Evolutionary conservation across 2,888 invertebrate species (phyloP), one percentile per base, ranked within the genome.

Genomic region (Drosophila pseudotakahashii): DNA sequence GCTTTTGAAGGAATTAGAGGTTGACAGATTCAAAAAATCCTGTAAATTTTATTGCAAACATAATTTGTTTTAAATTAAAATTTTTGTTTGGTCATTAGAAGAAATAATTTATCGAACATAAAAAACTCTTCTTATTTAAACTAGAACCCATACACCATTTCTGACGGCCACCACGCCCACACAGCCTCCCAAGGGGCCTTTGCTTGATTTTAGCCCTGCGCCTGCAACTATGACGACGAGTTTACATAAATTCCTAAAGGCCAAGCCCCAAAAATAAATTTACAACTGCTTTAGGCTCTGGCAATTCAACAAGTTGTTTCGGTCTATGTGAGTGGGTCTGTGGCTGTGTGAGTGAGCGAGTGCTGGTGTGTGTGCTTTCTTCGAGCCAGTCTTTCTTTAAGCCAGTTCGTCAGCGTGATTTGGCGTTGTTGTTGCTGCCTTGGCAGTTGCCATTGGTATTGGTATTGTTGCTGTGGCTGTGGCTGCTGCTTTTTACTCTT

Each of bases 331-430:
- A 14, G 14, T 47, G 26, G 26, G 5, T 26, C 26, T 26, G 47
- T 23, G 42, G 16, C 11, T 42, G 16, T 44, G n/a, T n/a, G 11
- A 19, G 50, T 10, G 16, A 11, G 30, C 13, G 32, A 19, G 26
- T 59, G 53, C 30, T 32, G 32, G 47, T 53, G 30, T 32, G 32
- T 52, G 58, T 58, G 58, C 66, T 66, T 66, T 66, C 66, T 64
- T 66, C 47, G 50, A 66, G 68, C 70, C 69, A 69, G 75, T 69
- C 76, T 60, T 23, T 64, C 30, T 47, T 48, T 23, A 62, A 76
- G 79, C 79, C 58, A 73, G 79, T 64, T 78, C 87, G 81, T 80
- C 87, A 86, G 84, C 75, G 83, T 88, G 81, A 81, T 81, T 81
- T 81, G 76, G 63, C 67, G 76, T 83, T 79, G 72, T 53, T 47